Evolutionary conservation across 2,888 invertebrate genomes (phyloP).

Genomic region (Heteropelma amictum): DNA sequence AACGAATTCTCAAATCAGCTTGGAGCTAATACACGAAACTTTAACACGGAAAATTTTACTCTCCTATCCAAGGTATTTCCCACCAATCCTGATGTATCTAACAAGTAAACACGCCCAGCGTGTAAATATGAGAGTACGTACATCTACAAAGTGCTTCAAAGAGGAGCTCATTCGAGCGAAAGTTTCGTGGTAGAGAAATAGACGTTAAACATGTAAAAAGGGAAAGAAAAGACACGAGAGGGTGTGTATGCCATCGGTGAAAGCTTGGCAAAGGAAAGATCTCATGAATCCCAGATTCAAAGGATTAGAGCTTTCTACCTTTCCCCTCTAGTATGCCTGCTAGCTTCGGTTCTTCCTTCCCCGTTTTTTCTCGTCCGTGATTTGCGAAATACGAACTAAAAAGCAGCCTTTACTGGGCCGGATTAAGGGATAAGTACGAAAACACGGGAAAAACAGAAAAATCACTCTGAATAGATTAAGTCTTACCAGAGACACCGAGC

Average conservation of each 20-base stretch:
- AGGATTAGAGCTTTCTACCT: conserved; percentile 69
- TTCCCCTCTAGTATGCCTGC: background rate
- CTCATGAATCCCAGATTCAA: conserved; percentile 76
- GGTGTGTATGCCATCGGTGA: conserved; percentile 38
- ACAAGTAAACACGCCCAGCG: conserved; percentile 40
- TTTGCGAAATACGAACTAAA: conserved; percentile 57
- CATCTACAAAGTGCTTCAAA: conserved; percentile 63
- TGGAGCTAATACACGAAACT: conserved; percentile 64
- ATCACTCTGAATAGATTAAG: conserved; percentile 62
- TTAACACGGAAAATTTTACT: conserved; percentile 71
- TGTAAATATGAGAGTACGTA: conserved; percentile 76
- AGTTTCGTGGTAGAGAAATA: conserved; percentile 7
- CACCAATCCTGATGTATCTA: too few species aligned
- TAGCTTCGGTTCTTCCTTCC: conserved; percentile 57
- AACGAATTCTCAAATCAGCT: conserved; percentile 77
- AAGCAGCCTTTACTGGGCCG: conserved; percentile 39
- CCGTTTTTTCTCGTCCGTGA: conserved; percentile 54
- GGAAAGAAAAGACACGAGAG: conserved; percentile 17
- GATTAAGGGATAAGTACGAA: conserved; percentile 68
- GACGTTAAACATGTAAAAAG: conserved; percentile 12
- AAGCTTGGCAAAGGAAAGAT: conserved; percentile 58
- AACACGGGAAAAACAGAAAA: conserved; percentile 28
- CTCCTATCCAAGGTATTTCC: conserved; percentile 64
- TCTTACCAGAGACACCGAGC: conserved; percentile 59
- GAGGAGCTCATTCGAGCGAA: conserved; percentile 36